Conservation (phyloP, 2,113 vertebrate genomes). For the Bos taurus region DNA sequence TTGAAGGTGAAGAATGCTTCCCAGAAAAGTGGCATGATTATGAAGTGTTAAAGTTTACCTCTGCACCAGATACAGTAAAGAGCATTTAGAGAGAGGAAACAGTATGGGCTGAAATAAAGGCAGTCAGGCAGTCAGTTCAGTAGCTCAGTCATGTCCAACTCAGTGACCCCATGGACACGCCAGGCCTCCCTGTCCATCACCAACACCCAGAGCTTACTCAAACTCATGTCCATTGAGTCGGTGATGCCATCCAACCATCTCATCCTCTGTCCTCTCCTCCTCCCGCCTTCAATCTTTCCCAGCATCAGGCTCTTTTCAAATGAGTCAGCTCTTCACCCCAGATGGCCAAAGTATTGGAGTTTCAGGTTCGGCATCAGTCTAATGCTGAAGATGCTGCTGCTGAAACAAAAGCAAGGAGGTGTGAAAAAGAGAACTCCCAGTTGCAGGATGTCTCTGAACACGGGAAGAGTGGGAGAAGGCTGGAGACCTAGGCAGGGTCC, state of each 20-base stretch:
- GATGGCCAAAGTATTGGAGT: neutral
- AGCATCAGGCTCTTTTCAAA: neutral
- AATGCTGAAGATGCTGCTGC: neutral
- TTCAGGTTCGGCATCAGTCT: neutral
- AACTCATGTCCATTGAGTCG: neutral
- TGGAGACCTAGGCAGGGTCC: neutral
- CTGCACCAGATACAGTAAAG: neutral
- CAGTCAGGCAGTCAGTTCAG: neutral
- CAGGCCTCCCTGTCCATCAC: neutral
- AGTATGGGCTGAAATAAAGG: neutral
- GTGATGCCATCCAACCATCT: neutral
- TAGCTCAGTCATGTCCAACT: neutral
- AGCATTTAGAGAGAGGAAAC: neutral
- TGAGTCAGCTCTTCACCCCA: neutral
- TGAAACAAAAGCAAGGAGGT: neutral
- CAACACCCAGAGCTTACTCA: neutral
- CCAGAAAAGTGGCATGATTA: neutral
- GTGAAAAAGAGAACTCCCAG: neutral
- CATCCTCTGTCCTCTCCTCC: neutral
- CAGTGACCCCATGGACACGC: neutral
- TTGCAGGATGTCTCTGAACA: neutral
- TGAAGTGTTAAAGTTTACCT: neutral
- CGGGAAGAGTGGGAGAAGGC: neutral
- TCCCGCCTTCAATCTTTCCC: neutral
- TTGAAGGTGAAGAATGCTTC: neutral